These are phyloP conservation scores for Drosophila nebulosa DNA, from an alignment of 1,140 invertebrate genomes.

Conservation along the genomic window DNA sequence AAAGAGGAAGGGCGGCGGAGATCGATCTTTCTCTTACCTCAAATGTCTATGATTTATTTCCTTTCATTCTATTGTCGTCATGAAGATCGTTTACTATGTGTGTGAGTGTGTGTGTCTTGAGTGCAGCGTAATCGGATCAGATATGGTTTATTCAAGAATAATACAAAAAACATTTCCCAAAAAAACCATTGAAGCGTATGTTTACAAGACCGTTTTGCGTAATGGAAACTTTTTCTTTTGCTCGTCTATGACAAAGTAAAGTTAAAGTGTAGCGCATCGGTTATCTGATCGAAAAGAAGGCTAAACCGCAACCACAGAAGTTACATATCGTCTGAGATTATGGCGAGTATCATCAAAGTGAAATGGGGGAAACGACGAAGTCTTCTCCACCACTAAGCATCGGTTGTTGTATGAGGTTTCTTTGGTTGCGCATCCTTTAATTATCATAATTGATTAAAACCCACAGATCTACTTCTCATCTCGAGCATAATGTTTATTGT, in stretches of 20 bases:
- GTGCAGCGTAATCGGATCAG: conserved; percentile 35
- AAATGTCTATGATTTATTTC: conserved; percentile 55
- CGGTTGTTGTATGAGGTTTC: background rate
- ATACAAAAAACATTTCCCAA: conserved; percentile 26
- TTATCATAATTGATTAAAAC: conserved; percentile 23
- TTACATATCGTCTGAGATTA: background rate
- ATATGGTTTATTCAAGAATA: conserved; percentile 35
- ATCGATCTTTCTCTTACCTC: conserved; percentile 13
- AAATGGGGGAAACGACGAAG: background rate
- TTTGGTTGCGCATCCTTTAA: background rate
- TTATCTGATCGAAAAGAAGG: conserved; percentile 19
- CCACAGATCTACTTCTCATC: background rate
- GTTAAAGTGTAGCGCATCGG: conserved; percentile 23
- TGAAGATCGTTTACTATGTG: conserved; percentile 56
- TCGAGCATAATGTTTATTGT: background rate
- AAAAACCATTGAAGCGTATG: conserved; percentile 26
- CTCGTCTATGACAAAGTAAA: conserved; percentile 14
- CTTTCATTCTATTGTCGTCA: conserved; percentile 31
- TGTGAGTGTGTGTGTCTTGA: conserved; percentile 29
- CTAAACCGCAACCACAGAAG: conserved; percentile 6
- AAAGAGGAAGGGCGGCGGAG: background rate
- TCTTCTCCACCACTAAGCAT: background rate
- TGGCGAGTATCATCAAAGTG: background rate
- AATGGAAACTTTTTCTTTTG: conserved; percentile 16
- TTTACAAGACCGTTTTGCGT: background rate